phyloP scores from a whole-genome alignment of 2,113 vertebrate genomes.

The Petaurus breviceps region DNA sequence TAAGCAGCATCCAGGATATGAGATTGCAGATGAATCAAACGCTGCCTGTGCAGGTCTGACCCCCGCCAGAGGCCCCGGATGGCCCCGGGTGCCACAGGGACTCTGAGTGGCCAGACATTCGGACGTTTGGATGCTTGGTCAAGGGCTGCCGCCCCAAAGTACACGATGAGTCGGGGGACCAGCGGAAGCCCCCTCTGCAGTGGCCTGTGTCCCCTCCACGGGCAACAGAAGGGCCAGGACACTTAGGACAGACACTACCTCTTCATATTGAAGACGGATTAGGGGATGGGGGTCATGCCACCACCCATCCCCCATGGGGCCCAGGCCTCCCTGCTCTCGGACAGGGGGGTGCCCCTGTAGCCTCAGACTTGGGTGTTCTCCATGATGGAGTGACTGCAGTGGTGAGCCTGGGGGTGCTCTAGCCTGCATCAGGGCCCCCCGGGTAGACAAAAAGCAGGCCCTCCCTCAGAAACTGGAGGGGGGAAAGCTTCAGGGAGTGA shows the following conservation, averaged over 20 bases:
- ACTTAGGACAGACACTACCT: slow-evolving; percentile 86
- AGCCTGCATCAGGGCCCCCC: slow-evolving; percentile 75
- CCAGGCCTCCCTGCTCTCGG: slow-evolving; percentile 81
- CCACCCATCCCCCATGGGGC: slow-evolving; percentile 77
- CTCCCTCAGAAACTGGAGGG: slow-evolving; percentile 81
- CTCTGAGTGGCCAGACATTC: slow-evolving; percentile 90
- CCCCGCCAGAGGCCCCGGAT: slow-evolving; percentile 73
- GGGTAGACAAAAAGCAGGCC: slow-evolving; percentile 78
- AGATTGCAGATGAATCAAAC: slow-evolving; percentile 99
- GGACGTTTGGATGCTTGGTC: slow-evolving; percentile 86
- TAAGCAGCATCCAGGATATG: slow-evolving; percentile 99
- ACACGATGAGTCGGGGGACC: slow-evolving; percentile 78
- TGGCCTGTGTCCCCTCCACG: slow-evolving; percentile 78
- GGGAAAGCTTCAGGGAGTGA: slow-evolving; percentile 70
- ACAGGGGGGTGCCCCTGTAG: slow-evolving; percentile 79
- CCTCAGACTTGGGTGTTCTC: slow-evolving; percentile 67
- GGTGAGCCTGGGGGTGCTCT: slow-evolving; percentile 73
- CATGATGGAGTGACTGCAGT: slow-evolving; percentile 74
- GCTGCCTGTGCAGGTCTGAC: slow-evolving; percentile 98
- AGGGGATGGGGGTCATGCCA: slow-evolving; percentile 83
- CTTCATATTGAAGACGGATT: slow-evolving; percentile 99
- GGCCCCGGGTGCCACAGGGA: slow-evolving; percentile 84
- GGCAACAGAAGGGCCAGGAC: slow-evolving; percentile 79
- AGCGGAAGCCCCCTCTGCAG: slow-evolving; percentile 68
- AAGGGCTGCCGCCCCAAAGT: slow-evolving; percentile 83